Evolutionary conservation across 2,888 invertebrate species (phyloP).

Genomic region (Dysmachus trigonus): DNA sequence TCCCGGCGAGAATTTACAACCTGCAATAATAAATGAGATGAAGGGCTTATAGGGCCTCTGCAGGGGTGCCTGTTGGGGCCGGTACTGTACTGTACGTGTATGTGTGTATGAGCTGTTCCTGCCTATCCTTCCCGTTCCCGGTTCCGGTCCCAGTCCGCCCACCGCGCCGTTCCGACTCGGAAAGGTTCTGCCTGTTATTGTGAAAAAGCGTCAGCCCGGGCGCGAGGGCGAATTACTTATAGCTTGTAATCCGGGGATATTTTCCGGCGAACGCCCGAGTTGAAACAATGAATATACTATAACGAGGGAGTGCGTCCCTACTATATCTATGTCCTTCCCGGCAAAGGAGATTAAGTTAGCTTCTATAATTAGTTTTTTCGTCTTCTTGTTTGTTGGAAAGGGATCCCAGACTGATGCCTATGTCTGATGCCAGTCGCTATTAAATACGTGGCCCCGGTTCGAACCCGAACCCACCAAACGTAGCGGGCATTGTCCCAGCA

Average conservation of each 20-base stretch:
- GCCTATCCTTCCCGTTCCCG: neutral
- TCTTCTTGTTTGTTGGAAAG: neutral
- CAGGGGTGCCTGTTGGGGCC: neutral
- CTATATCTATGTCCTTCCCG: neutral
- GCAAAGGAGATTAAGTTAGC: conserved; percentile 40
- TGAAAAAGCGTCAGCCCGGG: neutral
- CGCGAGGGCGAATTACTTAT: conserved; percentile 1
- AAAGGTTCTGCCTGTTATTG: neutral
- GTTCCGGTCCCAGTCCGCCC: neutral
- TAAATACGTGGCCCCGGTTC: neutral
- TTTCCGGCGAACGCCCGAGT: neutral
- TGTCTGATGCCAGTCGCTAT: conserved; percentile 5
- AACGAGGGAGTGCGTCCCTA: neutral
- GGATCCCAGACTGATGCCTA: conserved; percentile 33
- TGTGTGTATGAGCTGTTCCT: neutral
- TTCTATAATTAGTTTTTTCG: conserved; percentile 46
- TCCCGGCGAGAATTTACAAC: conserved; percentile 83
- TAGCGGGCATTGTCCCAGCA: neutral
- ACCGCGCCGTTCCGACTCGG: neutral
- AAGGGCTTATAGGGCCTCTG: conserved; percentile 47
- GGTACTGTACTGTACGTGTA: neutral
- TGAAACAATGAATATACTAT: neutral
- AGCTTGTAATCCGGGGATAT: conserved; percentile 14
- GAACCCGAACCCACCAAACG: neutral
- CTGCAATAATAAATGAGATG: conserved; percentile 57